These are phyloP conservation scores for Platysteira castanea DNA, from an alignment of 2,113 vertebrate species.

Conservation along the genomic window DNA sequence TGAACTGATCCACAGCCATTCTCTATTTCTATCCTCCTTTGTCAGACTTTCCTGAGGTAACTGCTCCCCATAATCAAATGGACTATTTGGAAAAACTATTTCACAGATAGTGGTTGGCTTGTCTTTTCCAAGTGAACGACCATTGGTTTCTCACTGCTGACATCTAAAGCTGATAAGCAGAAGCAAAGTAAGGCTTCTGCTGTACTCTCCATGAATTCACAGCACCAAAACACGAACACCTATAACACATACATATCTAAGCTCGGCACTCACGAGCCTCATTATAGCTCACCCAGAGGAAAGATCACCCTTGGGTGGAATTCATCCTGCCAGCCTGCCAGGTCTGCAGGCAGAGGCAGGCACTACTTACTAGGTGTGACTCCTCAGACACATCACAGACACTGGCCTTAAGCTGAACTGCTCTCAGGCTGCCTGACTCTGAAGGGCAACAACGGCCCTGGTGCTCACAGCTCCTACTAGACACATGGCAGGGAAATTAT, in stretches of 20 bases:
- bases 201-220: not conserved
- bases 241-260: not conserved
- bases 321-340: not conserved
- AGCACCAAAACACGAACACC: not conserved
- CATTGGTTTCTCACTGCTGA: not conserved
- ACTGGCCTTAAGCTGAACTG: not conserved
- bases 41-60: not conserved
- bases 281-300: not conserved
- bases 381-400: not conserved
- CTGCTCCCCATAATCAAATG: not conserved
- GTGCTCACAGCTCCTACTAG: not conserved
- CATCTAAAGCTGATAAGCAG: not conserved
- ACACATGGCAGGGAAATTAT: not conserved
- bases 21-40: not conserved
- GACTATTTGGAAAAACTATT: not conserved
- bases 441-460: not conserved
- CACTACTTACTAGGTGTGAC: not conserved
- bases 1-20: constrained; percentile 13
- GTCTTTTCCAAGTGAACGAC: not conserved
- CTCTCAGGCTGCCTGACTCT: not conserved
- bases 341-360: not conserved
- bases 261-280: not conserved
- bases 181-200: not conserved
- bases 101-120: not conserved
- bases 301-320: not conserved